These are phyloP conservation scores for Hemitrygon akajei DNA, from an alignment of 2,797 vertebrate genomes.

Conservation along the genomic window DNA sequence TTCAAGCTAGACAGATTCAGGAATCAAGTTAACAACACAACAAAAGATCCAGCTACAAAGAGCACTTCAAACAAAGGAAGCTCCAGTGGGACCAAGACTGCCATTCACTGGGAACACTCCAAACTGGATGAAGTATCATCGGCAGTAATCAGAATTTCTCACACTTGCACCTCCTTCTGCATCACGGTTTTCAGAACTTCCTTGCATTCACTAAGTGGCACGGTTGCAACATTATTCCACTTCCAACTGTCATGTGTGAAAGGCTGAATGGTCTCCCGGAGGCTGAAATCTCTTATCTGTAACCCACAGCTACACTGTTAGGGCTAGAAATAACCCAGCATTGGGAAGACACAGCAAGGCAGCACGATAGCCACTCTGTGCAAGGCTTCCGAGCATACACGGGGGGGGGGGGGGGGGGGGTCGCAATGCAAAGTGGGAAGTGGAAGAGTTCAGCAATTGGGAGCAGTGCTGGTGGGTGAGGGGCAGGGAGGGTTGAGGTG, in stretches of 20 bases:
- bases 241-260: neutral
- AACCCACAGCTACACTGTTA: too few relatives aligned
- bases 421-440: too few relatives aligned
- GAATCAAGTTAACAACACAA: constrained; percentile 19
- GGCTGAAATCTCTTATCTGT: neutral
- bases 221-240: neutral
- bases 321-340: too few relatives aligned
- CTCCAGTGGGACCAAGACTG: neutral
- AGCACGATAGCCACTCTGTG: too few relatives aligned
- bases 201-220: neutral
- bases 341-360: too few relatives aligned
- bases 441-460: too few relatives aligned
- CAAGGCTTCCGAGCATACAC: too few relatives aligned
- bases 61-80: neutral
- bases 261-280: neutral
- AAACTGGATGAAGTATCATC: neutral
- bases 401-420: too few relatives aligned
- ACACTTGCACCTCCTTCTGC: neutral
- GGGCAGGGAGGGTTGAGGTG: too few relatives aligned
- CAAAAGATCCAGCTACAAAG: constrained; percentile 26
- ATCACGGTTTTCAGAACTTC: neutral
- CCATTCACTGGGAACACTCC: neutral
- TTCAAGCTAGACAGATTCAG: constrained; percentile 21
- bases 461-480: too few relatives aligned
- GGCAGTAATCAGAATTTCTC: neutral